Percentiles rank a stretch among this genome's conserved stretches.
Evolutionary conservation across 2,113 vertebrate genomes (phyloP).

Genomic region (Notarius quadriscutis): DNA sequence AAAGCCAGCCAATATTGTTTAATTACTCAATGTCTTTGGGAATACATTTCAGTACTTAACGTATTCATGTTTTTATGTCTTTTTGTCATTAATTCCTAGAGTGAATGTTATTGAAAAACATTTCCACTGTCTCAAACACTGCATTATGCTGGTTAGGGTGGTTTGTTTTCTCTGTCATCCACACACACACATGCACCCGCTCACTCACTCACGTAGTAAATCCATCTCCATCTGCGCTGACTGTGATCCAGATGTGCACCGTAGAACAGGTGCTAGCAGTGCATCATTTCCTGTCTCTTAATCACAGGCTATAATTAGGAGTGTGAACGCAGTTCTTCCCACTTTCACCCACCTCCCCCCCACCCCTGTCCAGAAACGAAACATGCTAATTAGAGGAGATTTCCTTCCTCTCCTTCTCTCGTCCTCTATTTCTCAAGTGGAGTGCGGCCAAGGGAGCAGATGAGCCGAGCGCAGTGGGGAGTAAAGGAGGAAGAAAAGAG

Average conservation of each 20-base stretch:
- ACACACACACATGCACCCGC: neutral
- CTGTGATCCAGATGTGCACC: constrained; percentile 61
- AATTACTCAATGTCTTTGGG: neutral
- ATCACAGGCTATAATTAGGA: constrained; percentile 73
- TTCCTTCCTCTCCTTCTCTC: constrained; percentile 39
- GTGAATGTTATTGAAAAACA: neutral
- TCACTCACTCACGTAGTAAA: neutral
- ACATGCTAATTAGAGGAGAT: constrained; percentile 55
- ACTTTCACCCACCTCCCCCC: constrained; percentile 15
- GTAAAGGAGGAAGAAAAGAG: constrained; percentile 20
- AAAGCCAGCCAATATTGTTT: neutral
- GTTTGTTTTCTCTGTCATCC: constrained; percentile 6
- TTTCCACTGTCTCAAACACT: neutral
- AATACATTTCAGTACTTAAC: neutral
- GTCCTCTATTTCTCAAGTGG: constrained; percentile 29
- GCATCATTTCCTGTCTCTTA: constrained; percentile 69
- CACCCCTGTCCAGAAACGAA: constrained; percentile 26
- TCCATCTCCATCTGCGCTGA: constrained; percentile 25
- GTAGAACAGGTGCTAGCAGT: constrained; percentile 63
- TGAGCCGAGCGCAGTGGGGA: constrained; percentile 14
- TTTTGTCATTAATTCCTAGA: neutral
- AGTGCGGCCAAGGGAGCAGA: constrained; percentile 34
- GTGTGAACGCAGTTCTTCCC: constrained; percentile 48
- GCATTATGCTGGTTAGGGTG: neutral
- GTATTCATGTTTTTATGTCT: neutral